Conservation (phyloP, 2,797 vertebrate genomes). For the Tenualosa ilisha region DNA sequence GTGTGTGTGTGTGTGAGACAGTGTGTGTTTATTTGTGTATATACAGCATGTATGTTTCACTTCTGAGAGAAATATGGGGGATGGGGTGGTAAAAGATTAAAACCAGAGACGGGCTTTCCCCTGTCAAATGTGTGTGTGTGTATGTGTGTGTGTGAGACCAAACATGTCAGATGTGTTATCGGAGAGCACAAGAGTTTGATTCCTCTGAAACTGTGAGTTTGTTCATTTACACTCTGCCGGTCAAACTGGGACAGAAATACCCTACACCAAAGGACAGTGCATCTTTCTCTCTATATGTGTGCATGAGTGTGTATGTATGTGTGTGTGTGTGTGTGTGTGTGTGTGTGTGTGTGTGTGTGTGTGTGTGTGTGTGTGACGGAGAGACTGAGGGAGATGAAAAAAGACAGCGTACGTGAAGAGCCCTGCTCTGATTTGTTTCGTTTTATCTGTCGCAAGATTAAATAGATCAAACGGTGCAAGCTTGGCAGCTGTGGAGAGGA, state of each 20-base stretch:
- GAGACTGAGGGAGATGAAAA: conserved; percentile 48
- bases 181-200: neutral
- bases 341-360: conserved; percentile 5
- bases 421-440: conserved; percentile 57
- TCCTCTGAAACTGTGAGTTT: neutral
- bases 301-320: neutral
- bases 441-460: conserved; percentile 64
- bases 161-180: neutral
- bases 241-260: neutral
- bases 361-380: conserved; percentile 1
- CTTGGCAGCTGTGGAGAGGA: conserved; percentile 37
- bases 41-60: neutral
- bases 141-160: neutral
- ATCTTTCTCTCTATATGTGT: neutral
- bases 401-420: conserved; percentile 30
- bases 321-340: neutral
- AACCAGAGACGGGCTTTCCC: neutral
- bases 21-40: neutral
- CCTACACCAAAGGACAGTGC: neutral
- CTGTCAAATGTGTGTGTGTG: neutral
- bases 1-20: neutral
- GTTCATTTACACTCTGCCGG: neutral
- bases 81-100: neutral
- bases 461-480: conserved; percentile 59
- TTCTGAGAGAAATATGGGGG: neutral